A percentile compares a stretch with the other conserved stretches of the same genome.
Evolutionary conservation across 2,797 vertebrate genomes (phyloP).

Genomic region (Megalops cyprinoides): DNA sequence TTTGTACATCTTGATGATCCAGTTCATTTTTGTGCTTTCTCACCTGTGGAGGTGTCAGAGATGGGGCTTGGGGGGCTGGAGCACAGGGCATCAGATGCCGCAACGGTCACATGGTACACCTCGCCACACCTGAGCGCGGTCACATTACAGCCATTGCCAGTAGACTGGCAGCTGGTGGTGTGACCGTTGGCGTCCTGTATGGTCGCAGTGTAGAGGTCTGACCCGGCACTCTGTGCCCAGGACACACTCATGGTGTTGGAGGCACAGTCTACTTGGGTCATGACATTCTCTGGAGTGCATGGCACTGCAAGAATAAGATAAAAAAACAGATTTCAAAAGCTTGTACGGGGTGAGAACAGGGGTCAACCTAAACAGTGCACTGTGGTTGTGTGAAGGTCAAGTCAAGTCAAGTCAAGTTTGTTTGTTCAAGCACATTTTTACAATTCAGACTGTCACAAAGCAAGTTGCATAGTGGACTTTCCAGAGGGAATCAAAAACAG

Average conservation of each 20-base stretch:
- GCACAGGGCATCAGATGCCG: conserved; percentile 23
- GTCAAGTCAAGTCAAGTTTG: too few species aligned
- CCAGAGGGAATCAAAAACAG: too few species aligned
- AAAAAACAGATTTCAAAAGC: neutral
- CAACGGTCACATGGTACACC: conserved; percentile 33
- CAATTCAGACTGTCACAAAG: too few species aligned
- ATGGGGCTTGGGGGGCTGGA: conserved; percentile 16
- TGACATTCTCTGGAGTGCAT: conserved; percentile 27
- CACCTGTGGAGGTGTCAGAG: conserved; percentile 30
- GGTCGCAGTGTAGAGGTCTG: conserved; percentile 32
- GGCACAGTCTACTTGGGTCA: conserved; percentile 34
- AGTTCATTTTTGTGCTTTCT: neutral
- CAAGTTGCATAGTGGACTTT: too few species aligned
- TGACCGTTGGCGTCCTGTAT: conserved; percentile 23
- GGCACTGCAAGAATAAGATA: conserved; percentile 22
- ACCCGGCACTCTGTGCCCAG: conserved; percentile 32
- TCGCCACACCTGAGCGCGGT: conserved; percentile 38
- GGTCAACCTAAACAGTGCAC: too few species aligned
- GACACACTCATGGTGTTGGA: conserved; percentile 35
- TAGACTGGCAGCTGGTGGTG: conserved; percentile 29
- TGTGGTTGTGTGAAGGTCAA: too few species aligned
- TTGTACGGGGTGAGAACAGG: too few species aligned
- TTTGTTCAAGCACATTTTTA: too few species aligned
- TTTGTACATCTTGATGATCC: too few species aligned
- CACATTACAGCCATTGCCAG: conserved; percentile 19